Evolutionary conservation across 2,797 vertebrate species (phyloP), one percentile per base, ranked within the genome.

Genomic region (Phoxinus dragarum): DNA sequence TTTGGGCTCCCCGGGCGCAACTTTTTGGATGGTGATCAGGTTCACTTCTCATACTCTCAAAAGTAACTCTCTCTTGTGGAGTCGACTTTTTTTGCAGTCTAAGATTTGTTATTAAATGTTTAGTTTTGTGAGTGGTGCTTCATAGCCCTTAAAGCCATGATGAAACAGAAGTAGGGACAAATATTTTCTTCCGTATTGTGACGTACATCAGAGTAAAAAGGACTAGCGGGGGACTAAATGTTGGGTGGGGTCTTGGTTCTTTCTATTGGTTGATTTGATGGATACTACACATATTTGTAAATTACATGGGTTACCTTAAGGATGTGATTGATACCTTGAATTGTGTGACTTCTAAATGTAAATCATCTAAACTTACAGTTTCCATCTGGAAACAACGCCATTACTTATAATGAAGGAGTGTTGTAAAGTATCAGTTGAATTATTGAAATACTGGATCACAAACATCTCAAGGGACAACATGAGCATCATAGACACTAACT

Each of bases 361-460:
- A 52, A 75, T 54, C 31, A 34, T 23, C 9, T 75, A 47, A 14
- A 47, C 23, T 73, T 17, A 9, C 6, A 73, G 7, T 52, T 36
- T 71, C 40, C 3, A 36, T 11, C 31, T 38, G 49, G 6, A 76
- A 56, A 56, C 1, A 2, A 9, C 0, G 1, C 19, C 17, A 49
- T 52, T 76, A 59, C 52, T 59, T 14, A 56, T 8, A n/a, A 56
- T 76, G 38, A 78, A 76, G 6, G 6, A 76, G 11, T 2, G 6
- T 7, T 34, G 61, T 34, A 54, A 72, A 5, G n/a, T n/a, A 72
- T 73, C 44, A 34, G 42, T 11, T 81, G 40, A 69, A 64, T 31
- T 75, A 21, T 17, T 68, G 19, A 75, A 85, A 86, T 75, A 44
- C 80, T 34, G 23, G 38, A 83, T 56, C 74, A 5, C 12, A 38